Base-by-base conservation (phyloP, 1,140 invertebrate genomes). In the Drosophila truncata region DNA sequence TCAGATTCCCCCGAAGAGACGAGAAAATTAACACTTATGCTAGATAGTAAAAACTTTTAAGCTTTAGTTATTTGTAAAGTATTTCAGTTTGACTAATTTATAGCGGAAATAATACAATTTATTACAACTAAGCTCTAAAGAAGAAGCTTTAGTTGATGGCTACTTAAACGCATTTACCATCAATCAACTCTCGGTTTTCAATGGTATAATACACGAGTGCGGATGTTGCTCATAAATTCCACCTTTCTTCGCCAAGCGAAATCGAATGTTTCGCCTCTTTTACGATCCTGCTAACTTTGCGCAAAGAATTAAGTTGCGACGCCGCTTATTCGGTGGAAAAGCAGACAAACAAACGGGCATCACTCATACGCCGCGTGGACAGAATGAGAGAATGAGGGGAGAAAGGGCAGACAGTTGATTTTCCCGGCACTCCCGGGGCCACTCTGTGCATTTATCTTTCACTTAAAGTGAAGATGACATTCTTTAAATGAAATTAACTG, bases 401-500 rank as follows among this genome's bases (percentile, higher is more conserved):
- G 79, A 77, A 73, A 80, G 77, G 73, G 70, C 79, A 80, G 80
- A 49, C 80, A 72, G 58, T 82, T 80, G 70, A 76, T 80, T 76
- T 74, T 62, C 65, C 49, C 60, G 57, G 54, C 70, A 75, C 60
- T 66, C 67, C 70, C 66, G 64, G 64, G 58, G 64, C 62, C 62
- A 66, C 65, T 75, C 54, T 69, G 61, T 64, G 81, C 79, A 87
- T 91, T 91, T 91, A 91, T 92, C 91, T 92, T 92, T 92, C 91
- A 92, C 91, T 92, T 92, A 91, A 91, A 92, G 90, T 91, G 91
- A 92, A 92, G 91, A 92, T 91, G 91, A 91, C 91, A 92, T 92
- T 92, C 91, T 91, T 92, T 88, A 87, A 92, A 92, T 92, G 91
- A 92, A 92, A 92, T 92, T 92, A 92, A 90, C 86, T 91, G 87